Conservation (phyloP, 2,113 vertebrate genomes). For the Zosterops hypoxanthus region DNA sequence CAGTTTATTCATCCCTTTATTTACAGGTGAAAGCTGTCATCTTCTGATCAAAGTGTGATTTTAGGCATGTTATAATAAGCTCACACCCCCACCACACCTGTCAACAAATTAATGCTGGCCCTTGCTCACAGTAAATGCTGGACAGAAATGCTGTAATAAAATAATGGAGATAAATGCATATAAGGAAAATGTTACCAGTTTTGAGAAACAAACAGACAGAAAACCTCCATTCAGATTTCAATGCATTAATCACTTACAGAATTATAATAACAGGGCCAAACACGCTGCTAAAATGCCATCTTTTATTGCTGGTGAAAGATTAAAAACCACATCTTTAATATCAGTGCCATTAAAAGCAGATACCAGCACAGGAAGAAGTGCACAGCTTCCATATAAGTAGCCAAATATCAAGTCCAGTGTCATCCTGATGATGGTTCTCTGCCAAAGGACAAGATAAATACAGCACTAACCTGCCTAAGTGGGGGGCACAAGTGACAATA, state of each 20-base stretch:
- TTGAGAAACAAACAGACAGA: not conserved
- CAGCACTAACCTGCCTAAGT: not conserved
- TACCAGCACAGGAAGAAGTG: not conserved
- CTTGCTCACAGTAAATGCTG: not conserved
- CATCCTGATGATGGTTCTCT: not conserved
- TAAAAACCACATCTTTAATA: not conserved
- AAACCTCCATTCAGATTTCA: not conserved
- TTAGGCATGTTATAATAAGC: not conserved
- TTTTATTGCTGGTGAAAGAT: not conserved
- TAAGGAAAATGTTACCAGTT: not conserved
- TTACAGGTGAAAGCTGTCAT: slow-evolving; percentile 8
- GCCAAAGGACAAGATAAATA: not conserved
- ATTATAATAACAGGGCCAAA: not conserved
- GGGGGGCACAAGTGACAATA: not conserved
- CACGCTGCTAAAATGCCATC: not conserved
- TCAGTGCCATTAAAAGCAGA: not conserved
- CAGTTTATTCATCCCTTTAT: not conserved
- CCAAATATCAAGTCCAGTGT: not conserved
- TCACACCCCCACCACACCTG: not conserved
- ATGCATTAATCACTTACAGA: not conserved
- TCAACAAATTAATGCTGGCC: not conserved
- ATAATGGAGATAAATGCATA: not conserved
- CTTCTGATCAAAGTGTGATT: not conserved
- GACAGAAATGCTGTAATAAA: not conserved
- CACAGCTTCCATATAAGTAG: not conserved